phyloP scores from a whole-genome alignment of 1,140 invertebrate species.

The Penaeus chinensis region DNA sequence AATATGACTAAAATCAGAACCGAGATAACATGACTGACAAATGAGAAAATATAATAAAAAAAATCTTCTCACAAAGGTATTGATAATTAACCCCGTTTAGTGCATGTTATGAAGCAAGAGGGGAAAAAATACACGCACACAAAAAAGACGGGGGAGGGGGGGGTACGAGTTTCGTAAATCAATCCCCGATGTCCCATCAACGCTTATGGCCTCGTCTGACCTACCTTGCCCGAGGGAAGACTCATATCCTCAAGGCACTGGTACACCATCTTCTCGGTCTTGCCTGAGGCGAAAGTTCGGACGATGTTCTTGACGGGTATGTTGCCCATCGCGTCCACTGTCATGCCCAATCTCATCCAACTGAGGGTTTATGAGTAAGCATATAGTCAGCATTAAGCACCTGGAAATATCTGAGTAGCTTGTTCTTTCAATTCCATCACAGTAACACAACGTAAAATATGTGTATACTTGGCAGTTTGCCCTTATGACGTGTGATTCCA shows the following conservation, averaged over 20 bases:
- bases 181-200: not conserved
- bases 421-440: no score
- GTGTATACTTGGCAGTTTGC: no score
- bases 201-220: not conserved
- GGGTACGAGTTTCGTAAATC: not conserved
- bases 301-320: conserved; percentile 97
- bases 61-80: no score
- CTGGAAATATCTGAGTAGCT: no score
- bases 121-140: no score
- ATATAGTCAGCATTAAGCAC: no score
- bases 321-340: conserved; percentile 92
- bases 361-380: conserved; percentile 72
- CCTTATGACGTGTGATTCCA: no score
- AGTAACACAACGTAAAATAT: no score
- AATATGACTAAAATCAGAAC: no score
- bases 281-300: conserved; percentile 96
- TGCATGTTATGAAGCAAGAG: not conserved
- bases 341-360: conserved; percentile 97
- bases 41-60: no score
- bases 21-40: no score
- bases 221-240: conserved; percentile 93
- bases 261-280: conserved; percentile 98
- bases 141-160: not conserved
- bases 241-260: conserved; percentile 94
- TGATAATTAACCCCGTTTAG: no score